A percentile compares a stretch with the other conserved stretches of the same genome.
phyloP scores from a whole-genome alignment of 2,797 vertebrate genomes.

The Melanotaenia nigrans region DNA sequence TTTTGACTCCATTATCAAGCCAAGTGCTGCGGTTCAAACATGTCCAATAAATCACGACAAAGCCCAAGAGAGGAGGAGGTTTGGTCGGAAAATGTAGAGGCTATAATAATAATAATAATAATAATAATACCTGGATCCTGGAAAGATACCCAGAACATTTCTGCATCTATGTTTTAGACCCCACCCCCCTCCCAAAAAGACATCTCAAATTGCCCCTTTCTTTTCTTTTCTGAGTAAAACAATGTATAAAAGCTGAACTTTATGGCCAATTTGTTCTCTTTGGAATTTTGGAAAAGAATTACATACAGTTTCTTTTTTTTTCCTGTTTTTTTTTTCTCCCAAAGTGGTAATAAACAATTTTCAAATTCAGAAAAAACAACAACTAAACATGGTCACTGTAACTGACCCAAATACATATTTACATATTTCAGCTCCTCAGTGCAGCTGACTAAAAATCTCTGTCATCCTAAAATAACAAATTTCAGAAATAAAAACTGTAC shows the following conservation, averaged over 20 bases:
- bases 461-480: constrained; percentile 86
- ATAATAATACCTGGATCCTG: constrained; percentile 39
- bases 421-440: constrained; percentile 86
- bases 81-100: constrained; percentile 56
- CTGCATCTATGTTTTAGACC: constrained; percentile 54
- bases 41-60: constrained; percentile 70
- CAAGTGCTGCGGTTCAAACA: constrained; percentile 83
- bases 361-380: constrained; percentile 84
- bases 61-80: constrained; percentile 66
- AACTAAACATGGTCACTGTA: constrained; percentile 91
- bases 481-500: constrained; percentile 84
- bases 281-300: constrained; percentile 84
- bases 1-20: constrained; percentile 79
- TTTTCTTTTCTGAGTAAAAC: constrained; percentile 51
- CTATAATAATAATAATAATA: constrained; percentile 44
- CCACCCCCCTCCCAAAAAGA: constrained; percentile 27
- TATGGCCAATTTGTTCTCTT: constrained; percentile 82
- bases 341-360: constrained; percentile 84
- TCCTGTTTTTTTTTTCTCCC: constrained; percentile 57
- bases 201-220: constrained; percentile 61
- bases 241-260: constrained; percentile 71
- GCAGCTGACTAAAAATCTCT: constrained; percentile 85
- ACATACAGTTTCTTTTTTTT: constrained; percentile 76
- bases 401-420: constrained; percentile 93
- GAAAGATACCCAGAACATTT: constrained; percentile 56